Evolutionary conservation across 2,113 vertebrate genomes (phyloP).

Genomic region (Oryzias melastigma): DNA sequence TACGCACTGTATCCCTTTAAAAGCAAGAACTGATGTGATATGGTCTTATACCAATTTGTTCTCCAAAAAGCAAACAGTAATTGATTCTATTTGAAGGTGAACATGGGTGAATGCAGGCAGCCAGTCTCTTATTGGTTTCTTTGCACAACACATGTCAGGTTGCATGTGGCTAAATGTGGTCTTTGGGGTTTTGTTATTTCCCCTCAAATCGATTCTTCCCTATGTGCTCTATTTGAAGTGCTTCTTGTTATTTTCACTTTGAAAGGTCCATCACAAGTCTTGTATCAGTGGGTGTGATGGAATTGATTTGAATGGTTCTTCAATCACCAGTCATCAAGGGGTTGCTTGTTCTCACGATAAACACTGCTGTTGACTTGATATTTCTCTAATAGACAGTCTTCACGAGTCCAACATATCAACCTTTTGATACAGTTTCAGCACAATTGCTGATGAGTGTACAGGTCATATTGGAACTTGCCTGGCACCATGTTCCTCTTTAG

Average conservation of each 20-base stretch:
- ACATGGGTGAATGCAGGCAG: conserved; percentile 43
- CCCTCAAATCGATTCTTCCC: conserved; percentile 53
- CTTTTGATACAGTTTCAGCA: neutral
- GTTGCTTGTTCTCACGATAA: too few relatives aligned
- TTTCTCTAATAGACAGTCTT: too few relatives aligned
- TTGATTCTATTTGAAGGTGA: conserved; percentile 62
- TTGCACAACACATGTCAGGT: conserved; percentile 63
- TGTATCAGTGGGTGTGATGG: conserved; percentile 1
- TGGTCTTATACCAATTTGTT: conserved; percentile 39
- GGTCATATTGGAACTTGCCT: conserved; percentile 14
- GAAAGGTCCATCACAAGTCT: conserved; percentile 19
- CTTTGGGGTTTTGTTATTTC: conserved; percentile 60
- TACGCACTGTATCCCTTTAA: conserved; percentile 5
- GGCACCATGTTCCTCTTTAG: conserved; percentile 46
- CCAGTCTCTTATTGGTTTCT: conserved; percentile 45
- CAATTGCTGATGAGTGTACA: conserved; percentile 32
- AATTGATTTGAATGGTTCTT: conserved; percentile 18
- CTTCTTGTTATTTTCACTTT: conserved; percentile 47
- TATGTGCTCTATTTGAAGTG: conserved; percentile 26
- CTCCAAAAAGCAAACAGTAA: conserved; percentile 56
- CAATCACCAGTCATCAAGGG: conserved; percentile 6
- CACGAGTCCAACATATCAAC: too few relatives aligned
- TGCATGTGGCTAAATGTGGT: conserved; percentile 59
- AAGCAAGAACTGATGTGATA: conserved; percentile 11
- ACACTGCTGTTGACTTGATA: too few relatives aligned